Evolutionary conservation across 1,140 invertebrate species (phyloP), one percentile per base, ranked within the genome.

Genomic region (Colletes gigas): DNA sequence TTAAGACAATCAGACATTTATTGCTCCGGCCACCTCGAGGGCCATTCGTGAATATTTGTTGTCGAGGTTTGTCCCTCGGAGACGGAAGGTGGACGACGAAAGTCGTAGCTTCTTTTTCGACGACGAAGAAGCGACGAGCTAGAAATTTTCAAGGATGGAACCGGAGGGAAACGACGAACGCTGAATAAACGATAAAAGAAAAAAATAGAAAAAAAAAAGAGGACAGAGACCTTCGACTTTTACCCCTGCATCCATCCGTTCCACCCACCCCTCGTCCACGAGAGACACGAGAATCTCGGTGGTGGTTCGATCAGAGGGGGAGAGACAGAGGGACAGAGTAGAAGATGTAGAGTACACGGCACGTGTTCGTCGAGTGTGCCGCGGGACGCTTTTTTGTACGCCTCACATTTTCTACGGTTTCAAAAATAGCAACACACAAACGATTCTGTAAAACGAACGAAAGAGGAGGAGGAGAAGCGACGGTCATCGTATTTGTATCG

Each of bases 1-100:
- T 93, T 92, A 92, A 91, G 92, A 93, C 92, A 93, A 93, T 93
- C 92, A 93, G 90, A 93, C 89, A 90, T 89, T 91, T 88, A 91
- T 91, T 92, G 89, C 88, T 92, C 89, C 89, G 86, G 85, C 84
- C 86, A 91, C 70, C 80, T 87, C 85, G 78, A 74, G 76, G 86
- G 83, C 83, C 87, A 88, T 81, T 54, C 69, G 77, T 81, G 77
- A 77, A 80, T 86, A 86, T 83, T 83, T 68, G 69, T 82, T 54
- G 83, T 71, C 50, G 79, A 50, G 79, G 62, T 78, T 79, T 74
- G 84, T 75, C 70, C 62, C 60, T 80, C 69, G 75, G 15, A 30
- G 55, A 52, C 59, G 41, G 39, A 63, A 10, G 14, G n/a, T 59
- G 77, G 59, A 74, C 8, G 57, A 73, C 21, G 39, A 67, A 52